These are phyloP conservation scores for Sinocyclocheilus anshuiensis DNA, from an alignment of 2,113 vertebrate genomes.

Conservation along the genomic window DNA sequence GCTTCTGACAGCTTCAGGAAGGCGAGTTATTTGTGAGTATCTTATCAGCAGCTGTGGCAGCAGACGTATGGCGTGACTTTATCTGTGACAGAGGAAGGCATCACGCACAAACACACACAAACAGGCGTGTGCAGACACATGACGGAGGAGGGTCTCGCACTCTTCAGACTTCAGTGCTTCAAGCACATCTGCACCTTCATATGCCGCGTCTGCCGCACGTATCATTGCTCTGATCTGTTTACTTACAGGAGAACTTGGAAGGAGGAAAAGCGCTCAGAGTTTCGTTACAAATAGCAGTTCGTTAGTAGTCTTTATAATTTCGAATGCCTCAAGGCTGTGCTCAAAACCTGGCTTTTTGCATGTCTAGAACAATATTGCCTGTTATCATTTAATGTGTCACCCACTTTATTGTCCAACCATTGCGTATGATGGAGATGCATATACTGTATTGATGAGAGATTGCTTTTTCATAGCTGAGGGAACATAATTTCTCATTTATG, in stretches of 20 bases:
- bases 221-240: background rate
- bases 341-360: background rate
- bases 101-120: conserved; percentile 38
- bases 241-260: background rate
- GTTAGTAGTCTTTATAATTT: background rate
- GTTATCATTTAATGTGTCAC: background rate
- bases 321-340: conserved; percentile 9
- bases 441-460: background rate
- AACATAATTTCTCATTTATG: background rate
- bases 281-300: background rate
- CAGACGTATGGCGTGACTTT: conserved; percentile 60
- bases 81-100: conserved; percentile 59
- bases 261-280: background rate
- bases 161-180: conserved; percentile 24
- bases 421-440: background rate
- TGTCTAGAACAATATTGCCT: background rate
- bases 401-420: background rate
- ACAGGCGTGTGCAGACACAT: conserved; percentile 22
- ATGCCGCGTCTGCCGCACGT: background rate
- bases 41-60: conserved; percentile 72
- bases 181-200: background rate
- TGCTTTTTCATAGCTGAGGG: background rate
- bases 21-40: conserved; percentile 62
- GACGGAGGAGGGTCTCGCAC: conserved; percentile 20
- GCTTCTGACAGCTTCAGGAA: conserved; percentile 61